Evolutionary conservation across 2,113 vertebrate genomes (phyloP).

Genomic region (Taxidea taxus): DNA sequence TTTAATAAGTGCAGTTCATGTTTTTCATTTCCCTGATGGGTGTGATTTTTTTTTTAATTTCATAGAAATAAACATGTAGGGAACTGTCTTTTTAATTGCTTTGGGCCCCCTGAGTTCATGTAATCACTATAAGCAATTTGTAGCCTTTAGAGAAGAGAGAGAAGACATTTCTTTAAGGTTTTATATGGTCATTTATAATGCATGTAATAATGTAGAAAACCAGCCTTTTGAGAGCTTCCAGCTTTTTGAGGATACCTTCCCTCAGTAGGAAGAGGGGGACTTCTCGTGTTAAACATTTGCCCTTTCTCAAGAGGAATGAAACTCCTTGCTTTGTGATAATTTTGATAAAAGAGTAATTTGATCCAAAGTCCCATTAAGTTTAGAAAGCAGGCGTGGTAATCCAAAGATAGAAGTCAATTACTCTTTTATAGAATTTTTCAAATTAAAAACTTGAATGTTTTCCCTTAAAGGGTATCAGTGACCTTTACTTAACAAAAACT

Average conservation of each 20-base stretch:
- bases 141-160: neutral
- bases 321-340: neutral
- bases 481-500: neutral
- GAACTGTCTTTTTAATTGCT: conserved; percentile 33
- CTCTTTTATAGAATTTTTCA: neutral
- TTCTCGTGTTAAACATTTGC: neutral
- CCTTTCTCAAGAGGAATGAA: neutral
- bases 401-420: neutral
- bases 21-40: conserved; percentile 39
- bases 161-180: neutral
- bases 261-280: neutral
- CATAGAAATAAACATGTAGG: conserved; percentile 20
- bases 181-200: conserved; percentile 34
- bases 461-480: neutral
- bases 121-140: conserved; percentile 5
- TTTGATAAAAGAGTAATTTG: conserved; percentile 4
- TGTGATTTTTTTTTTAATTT: neutral
- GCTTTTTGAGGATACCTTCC: neutral
- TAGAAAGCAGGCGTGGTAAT: neutral
- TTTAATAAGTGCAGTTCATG: conserved; percentile 14
- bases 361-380: neutral
- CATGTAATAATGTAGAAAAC: neutral
- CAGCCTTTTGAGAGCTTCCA: neutral
- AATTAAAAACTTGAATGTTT: neutral
- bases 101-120: neutral